These are phyloP conservation scores for Peromyscus aztecus DNA, from an alignment of 2,797 vertebrate species.

Conservation along the genomic window DNA sequence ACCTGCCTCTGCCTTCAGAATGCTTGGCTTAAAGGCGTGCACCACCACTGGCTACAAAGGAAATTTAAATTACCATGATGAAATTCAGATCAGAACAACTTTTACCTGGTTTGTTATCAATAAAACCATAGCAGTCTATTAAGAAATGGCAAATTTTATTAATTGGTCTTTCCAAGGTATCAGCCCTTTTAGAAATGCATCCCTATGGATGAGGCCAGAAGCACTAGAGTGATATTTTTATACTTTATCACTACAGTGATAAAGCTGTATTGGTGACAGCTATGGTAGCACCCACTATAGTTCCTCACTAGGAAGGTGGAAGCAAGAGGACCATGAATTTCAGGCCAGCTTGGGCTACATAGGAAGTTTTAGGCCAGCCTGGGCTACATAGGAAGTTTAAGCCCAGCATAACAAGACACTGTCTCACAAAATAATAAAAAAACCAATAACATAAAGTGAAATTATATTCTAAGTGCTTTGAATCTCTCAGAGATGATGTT, in stretches of 20 bases:
- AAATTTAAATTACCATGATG: conserved; percentile 6
- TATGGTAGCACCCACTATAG: neutral
- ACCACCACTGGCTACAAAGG: neutral
- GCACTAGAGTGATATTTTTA: neutral
- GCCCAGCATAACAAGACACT: neutral
- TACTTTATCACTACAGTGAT: neutral
- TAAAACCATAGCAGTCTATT: neutral
- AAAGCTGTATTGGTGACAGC: neutral
- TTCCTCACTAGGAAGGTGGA: neutral
- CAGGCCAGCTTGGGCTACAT: neutral
- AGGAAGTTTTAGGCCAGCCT: neutral
- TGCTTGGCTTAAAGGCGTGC: neutral
- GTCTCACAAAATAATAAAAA: neutral
- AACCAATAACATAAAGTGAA: neutral
- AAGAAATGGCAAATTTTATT: conserved; percentile 13
- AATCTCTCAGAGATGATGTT: conserved; percentile 1
- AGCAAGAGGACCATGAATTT: neutral
- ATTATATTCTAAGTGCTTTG: neutral
- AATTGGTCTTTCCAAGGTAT: conserved; percentile 45
- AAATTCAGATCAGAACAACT: neutral
- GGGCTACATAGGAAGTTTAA: neutral
- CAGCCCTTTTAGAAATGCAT: conserved; percentile 44
- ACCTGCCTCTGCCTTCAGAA: neutral
- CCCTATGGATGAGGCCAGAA: neutral
- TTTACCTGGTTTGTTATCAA: neutral